Evolutionary conservation across 2,888 invertebrate genomes (phyloP), one percentile per base, ranked within the genome.

Genomic region (Tromatobia lineatoria): DNA sequence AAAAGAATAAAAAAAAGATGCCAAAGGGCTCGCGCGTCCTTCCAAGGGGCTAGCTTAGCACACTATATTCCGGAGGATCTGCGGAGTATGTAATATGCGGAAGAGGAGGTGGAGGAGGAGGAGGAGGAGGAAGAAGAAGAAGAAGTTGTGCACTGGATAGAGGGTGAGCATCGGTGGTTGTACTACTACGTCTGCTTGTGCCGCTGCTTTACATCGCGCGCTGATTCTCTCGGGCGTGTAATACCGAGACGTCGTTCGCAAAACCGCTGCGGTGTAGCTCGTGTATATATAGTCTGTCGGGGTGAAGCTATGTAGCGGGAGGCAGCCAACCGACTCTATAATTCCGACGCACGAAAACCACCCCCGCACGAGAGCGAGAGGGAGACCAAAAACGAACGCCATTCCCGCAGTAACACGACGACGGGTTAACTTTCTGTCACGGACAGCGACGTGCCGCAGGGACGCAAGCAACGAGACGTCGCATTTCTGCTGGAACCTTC

Each of bases 341-440:
- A 87, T 88, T 85, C 79, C 85, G 57, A 87, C 87, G 85, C 86
- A 87, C 86, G 87, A 85, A 86, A 88, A 85, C 85, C 80, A 86
- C 77, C 82, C 82, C 81, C 80, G 79, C 75, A 66, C 59, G 18
- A n/a, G 70, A 45, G 71, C 20, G 71, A 67, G 67, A 71, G 67
- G 54, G 67, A 67, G 54, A 73, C 42, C 47, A 75, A 50, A 54
- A 61, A 38, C 70, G 66, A 83, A 80, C 50, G 80, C 74, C 81
- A 84, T 78, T 84, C 74, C 81, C 71, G 78, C 66, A 78, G 74
- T 83, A 83, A 85, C 84, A 75, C 81, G 75, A 82, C 85, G 82
- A 67, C 82, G 87, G 86, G 87, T 87, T 86, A 88, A 87, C 87
- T 88, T 87, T 87, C 88, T 88, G 87, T 88, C 88, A 88, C 83